A percentile compares a stretch with the other conserved stretches of the same genome.
Evolutionary conservation across 1,140 invertebrate genomes (phyloP).

Genomic region (Daktulosphaira vitifoliae): DNA sequence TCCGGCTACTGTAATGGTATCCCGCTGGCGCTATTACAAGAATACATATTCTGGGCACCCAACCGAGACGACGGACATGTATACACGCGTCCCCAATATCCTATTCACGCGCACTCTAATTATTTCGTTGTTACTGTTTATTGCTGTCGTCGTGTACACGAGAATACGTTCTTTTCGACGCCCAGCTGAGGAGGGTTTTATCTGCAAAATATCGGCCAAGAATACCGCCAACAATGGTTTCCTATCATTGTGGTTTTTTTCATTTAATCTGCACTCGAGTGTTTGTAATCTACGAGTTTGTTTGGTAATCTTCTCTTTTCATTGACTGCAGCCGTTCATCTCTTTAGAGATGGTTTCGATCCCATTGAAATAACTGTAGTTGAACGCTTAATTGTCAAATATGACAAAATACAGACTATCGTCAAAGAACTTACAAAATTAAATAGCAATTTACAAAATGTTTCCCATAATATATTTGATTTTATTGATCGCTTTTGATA

Average conservation of each 20-base stretch:
- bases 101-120: constrained; percentile 17
- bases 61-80: constrained; percentile 5
- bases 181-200: neutral
- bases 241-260: neutral
- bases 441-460: too few species aligned
- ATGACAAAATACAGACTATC: too few species aligned
- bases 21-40: constrained; percentile 17
- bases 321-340: too few species aligned
- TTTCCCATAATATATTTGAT: too few species aligned
- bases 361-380: too few species aligned
- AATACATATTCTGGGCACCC: constrained; percentile 12
- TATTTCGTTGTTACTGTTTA: constrained; percentile 28
- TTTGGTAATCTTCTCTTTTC: constrained; percentile 22
- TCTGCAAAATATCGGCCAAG: neutral
- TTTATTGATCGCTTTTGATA: too few species aligned
- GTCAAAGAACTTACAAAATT: too few species aligned
- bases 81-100: neutral
- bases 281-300: neutral
- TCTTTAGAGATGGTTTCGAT: too few species aligned
- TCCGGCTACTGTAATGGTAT: constrained; percentile 30
- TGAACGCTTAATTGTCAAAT: too few species aligned
- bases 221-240: neutral
- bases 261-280: neutral
- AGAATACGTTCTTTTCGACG: too few species aligned
- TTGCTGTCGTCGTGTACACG: neutral